Base-by-base conservation (phyloP, 2,113 vertebrate species). In the Catagonus wagneri region DNA sequence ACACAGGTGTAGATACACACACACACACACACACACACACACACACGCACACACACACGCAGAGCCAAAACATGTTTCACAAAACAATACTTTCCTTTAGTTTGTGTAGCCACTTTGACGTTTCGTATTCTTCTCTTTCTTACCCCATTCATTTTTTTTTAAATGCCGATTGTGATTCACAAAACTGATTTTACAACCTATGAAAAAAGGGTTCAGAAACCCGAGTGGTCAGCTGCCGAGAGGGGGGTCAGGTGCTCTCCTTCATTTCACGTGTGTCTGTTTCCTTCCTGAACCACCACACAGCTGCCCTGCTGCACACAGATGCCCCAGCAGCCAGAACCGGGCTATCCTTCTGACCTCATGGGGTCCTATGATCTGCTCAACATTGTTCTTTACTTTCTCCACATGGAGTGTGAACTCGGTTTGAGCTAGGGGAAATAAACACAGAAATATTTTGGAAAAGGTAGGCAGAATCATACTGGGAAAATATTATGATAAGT, bases 171-270 rank as follows among this genome's bases (percentile, higher is more conserved):
- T 16, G 7, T 27, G 54, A 52, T 50, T 81, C 83, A 75, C 19
- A 54, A n/a, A 88, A n/a, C 23, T 25, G 36, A 83, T 76, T 72
- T 68, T 14, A 66, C 69, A 93, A 54, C 22, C 29, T 60, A 12
- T 50, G 69, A 50, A 74, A 39, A 52, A 80, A 34, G 54, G 9
- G 19, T 44, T 81, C 60, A 34, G 29, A 58, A 63, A 69, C 12
- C 3, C 15, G 15, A 83, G 16, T 22, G 39, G 12, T 79, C 27
- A n/a, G 29, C n/a, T 29, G 29, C 29, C 23, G 68, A 44, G 61
- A 20, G 5, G 12, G 23, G 2, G 20, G 39, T 13, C 39, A 39
- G 17, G 20, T 2, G 36, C 0, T 3, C 2, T 1, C 6, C 11
- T 19, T 60, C 44, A 44, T 71, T 71, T 66, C 14, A 5, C 16